Conservation (phyloP, 1,140 invertebrate genomes). For the Metaphire vulgaris region DNA sequence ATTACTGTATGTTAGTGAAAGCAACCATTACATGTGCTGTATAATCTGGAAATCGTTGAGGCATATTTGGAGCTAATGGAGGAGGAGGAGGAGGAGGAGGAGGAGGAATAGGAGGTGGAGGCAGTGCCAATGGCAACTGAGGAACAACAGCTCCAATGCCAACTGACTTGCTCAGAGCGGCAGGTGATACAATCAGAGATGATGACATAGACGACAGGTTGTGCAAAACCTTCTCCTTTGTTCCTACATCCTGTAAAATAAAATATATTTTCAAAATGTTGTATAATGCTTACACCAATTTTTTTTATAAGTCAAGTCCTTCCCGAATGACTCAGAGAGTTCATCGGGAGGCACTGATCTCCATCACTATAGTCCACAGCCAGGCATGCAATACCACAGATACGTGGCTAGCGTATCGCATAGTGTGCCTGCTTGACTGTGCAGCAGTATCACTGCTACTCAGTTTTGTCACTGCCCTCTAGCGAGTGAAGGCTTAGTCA, state of each 20-base stretch:
- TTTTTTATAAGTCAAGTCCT: too few species aligned
- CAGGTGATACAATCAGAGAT: slow-evolving; percentile 88
- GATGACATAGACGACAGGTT: slow-evolving; percentile 92
- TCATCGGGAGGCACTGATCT: neutral
- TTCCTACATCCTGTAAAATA: slow-evolving; percentile 73
- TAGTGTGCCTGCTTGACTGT: slow-evolving; percentile 96
- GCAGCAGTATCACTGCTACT: slow-evolving; percentile 98
- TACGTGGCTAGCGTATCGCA: slow-evolving; percentile 99
- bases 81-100: too few species aligned
- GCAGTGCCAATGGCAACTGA: neutral
- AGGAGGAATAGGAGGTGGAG: too few species aligned
- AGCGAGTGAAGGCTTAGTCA: slow-evolving; percentile 99
- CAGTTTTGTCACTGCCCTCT: slow-evolving; percentile 98
- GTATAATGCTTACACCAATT: too few species aligned
- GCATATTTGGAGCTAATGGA: neutral
- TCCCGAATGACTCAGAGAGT: neutral
- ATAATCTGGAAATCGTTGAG: neutral
- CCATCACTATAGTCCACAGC: neutral
- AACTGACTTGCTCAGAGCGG: slow-evolving; percentile 42
- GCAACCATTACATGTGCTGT: neutral
- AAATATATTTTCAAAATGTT: too few species aligned
- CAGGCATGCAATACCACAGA: slow-evolving; percentile 77
- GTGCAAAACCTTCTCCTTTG: slow-evolving; percentile 92
- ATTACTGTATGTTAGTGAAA: neutral
- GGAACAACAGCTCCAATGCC: neutral